Evolutionary conservation across 2,888 invertebrate species (phyloP).

Genomic region (Platypus cylindrus): DNA sequence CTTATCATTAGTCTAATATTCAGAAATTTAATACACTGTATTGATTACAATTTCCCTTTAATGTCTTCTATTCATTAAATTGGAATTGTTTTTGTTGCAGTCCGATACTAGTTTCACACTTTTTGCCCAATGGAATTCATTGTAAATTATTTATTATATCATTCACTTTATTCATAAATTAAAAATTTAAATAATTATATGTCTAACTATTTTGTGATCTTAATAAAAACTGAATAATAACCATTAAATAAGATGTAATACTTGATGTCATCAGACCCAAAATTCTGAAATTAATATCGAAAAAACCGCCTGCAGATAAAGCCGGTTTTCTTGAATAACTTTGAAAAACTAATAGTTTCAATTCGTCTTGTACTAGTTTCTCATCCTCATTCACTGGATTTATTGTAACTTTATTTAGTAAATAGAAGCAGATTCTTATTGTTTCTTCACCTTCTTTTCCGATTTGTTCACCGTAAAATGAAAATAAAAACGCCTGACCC

Average conservation of each 20-base stretch:
- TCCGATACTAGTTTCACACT: too few species aligned
- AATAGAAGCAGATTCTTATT: constrained; percentile 12
- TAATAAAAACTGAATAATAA: constrained; percentile 14
- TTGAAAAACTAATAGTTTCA: constrained; percentile 11
- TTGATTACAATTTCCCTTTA: too few species aligned
- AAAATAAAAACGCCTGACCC: constrained; percentile 13
- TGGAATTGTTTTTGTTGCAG: too few species aligned
- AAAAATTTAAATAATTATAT: too few species aligned
- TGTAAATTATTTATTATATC: too few species aligned
- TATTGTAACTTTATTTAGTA: constrained; percentile 13
- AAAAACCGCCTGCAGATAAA: constrained; percentile 14
- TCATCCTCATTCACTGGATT: constrained; percentile 11
- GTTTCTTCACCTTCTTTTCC: constrained; percentile 14
- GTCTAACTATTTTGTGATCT: constrained; percentile 6
- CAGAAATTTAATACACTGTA: too few species aligned
- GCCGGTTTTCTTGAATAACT: constrained; percentile 11
- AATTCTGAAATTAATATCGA: constrained; percentile 14
- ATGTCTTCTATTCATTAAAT: too few species aligned
- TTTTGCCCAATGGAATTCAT: too few species aligned
- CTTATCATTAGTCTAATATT: too few species aligned
- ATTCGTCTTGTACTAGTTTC: constrained; percentile 11
- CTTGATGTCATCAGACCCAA: constrained; percentile 13
- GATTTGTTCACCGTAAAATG: constrained; percentile 14
- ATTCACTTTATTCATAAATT: too few species aligned
- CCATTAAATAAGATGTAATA: constrained; percentile 15